Percentiles rank a stretch among this genome's conserved stretches.
phyloP scores from a whole-genome alignment of 2,888 invertebrate species.

The Automeris io region DNA sequence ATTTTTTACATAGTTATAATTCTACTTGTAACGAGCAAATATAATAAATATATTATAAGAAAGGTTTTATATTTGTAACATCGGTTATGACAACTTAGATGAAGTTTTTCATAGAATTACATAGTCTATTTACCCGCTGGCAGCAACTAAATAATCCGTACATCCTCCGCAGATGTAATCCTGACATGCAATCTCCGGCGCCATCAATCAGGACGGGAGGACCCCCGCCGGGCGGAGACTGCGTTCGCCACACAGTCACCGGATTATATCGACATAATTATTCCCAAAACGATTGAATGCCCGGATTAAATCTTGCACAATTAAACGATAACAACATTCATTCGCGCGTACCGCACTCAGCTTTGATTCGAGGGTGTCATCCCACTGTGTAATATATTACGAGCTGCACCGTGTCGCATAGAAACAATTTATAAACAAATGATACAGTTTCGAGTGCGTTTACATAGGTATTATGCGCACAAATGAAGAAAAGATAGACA shows the following conservation, averaged over 20 bases:
- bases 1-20: too few species aligned
- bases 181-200: constrained; percentile 72
- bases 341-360: not conserved
- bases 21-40: too few species aligned
- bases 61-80: too few species aligned
- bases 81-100: too few species aligned
- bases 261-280: constrained; percentile 15
- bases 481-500: too few species aligned
- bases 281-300: constrained; percentile 13
- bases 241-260: constrained; percentile 4
- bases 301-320: constrained; percentile 1
- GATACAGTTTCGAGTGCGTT: too few species aligned
- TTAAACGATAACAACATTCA: constrained; percentile 1
- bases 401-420: too few species aligned
- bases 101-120: constrained; percentile 42
- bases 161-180: constrained; percentile 70
- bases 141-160: constrained; percentile 66
- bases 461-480: too few species aligned
- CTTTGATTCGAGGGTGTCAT: too few species aligned
- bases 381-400: too few species aligned
- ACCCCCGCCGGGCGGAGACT: constrained; percentile 13
- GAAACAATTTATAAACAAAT: too few species aligned
- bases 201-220: constrained; percentile 57
- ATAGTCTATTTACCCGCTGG: constrained; percentile 49
- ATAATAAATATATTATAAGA: too few species aligned